Percentiles rank a stretch among this genome's conserved stretches.
These are phyloP conservation scores for Eciton burchellii DNA, from an alignment of 1,140 invertebrate species.

Conservation along the genomic window DNA sequence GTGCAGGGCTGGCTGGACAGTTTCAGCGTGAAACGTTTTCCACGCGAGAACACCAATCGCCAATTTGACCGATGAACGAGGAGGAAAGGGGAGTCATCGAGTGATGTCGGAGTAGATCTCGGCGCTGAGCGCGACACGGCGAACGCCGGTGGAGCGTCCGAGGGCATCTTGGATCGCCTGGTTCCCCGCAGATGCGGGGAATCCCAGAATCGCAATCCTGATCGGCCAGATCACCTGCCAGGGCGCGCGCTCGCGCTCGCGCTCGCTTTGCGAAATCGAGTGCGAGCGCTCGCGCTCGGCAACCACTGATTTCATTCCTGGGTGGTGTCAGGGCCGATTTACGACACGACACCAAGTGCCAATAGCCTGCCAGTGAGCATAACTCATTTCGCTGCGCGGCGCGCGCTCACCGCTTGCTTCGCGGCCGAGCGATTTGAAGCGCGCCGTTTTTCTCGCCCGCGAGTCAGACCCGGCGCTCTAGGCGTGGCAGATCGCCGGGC, in stretches of 20 bases:
- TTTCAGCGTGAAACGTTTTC: too few species aligned
- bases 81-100: too few species aligned
- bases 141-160: too few species aligned
- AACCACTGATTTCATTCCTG: conserved; percentile 81
- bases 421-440: conserved; percentile 54
- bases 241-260: conserved; percentile 64
- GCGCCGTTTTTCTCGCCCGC: conserved; percentile 57
- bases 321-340: conserved; percentile 78
- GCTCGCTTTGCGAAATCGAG: conserved; percentile 66
- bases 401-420: conserved; percentile 13
- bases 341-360: conserved; percentile 79
- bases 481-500: conserved; percentile 56
- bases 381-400: conserved; percentile 72
- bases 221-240: too few species aligned
- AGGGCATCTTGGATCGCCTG: too few species aligned
- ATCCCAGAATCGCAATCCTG: too few species aligned
- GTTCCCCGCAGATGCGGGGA: too few species aligned
- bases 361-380: conserved; percentile 78
- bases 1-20: too few species aligned
- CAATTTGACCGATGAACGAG: too few species aligned
- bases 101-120: too few species aligned
- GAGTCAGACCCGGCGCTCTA: conserved; percentile 37
- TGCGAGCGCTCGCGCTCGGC: conserved; percentile 69
- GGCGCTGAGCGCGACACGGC: too few species aligned
- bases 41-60: too few species aligned